These are phyloP conservation scores for Pseudomyrmex dendroicus DNA, from an alignment of 1,140 invertebrate genomes.

Conservation along the genomic window DNA sequence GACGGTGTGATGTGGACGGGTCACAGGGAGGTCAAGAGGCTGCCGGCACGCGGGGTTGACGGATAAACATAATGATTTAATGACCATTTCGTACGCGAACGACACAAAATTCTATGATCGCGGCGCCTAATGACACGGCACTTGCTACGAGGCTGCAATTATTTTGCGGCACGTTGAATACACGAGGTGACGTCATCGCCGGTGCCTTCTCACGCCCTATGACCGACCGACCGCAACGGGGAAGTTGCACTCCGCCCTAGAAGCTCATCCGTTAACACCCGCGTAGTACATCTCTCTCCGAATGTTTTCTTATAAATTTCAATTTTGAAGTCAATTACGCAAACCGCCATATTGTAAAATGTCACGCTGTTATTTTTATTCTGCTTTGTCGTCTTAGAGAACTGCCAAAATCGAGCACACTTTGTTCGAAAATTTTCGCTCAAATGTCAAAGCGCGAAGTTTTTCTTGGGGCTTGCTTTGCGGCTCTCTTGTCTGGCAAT, in stretches of 20 bases:
- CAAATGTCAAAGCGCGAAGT: neutral
- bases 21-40: constrained; percentile 79
- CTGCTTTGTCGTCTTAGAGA: neutral
- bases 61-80: constrained; percentile 85
- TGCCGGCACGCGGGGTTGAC: constrained; percentile 82
- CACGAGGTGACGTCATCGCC: constrained; percentile 78
- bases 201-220: constrained; percentile 83
- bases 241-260: constrained; percentile 77
- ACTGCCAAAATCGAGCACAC: neutral
- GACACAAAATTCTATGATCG: constrained; percentile 84
- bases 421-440: neutral
- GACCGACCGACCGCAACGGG: constrained; percentile 74
- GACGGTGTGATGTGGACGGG: constrained; percentile 41
- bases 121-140: constrained; percentile 83
- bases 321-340: neutral
- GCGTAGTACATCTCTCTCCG: neutral
- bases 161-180: constrained; percentile 83
- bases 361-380: too few relatives aligned
- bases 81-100: constrained; percentile 83
- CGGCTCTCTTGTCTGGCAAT: constrained; percentile 23
- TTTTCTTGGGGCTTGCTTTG: neutral
- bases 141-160: constrained; percentile 83
- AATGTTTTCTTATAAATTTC: neutral
- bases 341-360: too few relatives aligned
- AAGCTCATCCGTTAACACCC: constrained; percentile 54